A percentile compares a stretch with the other conserved stretches of the same genome.
Conservation (phyloP, 2,888 invertebrate genomes). For the Philonicus albiceps region DNA sequence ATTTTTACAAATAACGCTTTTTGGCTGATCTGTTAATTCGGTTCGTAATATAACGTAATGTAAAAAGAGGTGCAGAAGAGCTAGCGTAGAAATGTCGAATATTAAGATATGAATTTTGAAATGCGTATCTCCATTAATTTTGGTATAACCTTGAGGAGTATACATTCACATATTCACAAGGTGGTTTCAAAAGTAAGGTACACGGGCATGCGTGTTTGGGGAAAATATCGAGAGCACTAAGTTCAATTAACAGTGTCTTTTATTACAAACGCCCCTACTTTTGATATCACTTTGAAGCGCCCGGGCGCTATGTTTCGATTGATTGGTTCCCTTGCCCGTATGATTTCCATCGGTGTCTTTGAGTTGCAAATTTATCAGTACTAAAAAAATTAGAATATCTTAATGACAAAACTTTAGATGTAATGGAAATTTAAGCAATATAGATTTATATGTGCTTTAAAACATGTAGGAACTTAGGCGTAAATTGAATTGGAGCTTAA, state of each 20-base stretch:
- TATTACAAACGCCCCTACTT: background rate
- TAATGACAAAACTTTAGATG: conserved; percentile 18
- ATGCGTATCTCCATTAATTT: background rate
- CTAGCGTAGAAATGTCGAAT: background rate
- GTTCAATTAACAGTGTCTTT: background rate
- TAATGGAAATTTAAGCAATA: conserved; percentile 36
- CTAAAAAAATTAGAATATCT: conserved; percentile 5
- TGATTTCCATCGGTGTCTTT: background rate
- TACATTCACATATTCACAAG: background rate
- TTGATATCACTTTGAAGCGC: background rate
- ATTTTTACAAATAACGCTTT: conserved; percentile 31
- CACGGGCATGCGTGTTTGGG: background rate
- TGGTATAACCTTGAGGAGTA: background rate
- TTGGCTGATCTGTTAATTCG: conserved; percentile 29
- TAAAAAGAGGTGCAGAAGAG: background rate
- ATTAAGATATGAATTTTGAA: conserved; percentile 17
- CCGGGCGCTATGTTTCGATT: background rate
- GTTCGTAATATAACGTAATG: background rate
- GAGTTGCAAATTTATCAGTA: background rate
- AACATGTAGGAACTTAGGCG: background rate
- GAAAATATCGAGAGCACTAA: background rate
- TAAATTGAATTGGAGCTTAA: conserved; percentile 19
- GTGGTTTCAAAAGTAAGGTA: conserved; percentile 8
- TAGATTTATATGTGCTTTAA: conserved; percentile 40
- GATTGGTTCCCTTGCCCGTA: background rate